These are phyloP conservation scores for Buceros bicornis DNA, from an alignment of 2,797 vertebrate species.

Conservation along the genomic window DNA sequence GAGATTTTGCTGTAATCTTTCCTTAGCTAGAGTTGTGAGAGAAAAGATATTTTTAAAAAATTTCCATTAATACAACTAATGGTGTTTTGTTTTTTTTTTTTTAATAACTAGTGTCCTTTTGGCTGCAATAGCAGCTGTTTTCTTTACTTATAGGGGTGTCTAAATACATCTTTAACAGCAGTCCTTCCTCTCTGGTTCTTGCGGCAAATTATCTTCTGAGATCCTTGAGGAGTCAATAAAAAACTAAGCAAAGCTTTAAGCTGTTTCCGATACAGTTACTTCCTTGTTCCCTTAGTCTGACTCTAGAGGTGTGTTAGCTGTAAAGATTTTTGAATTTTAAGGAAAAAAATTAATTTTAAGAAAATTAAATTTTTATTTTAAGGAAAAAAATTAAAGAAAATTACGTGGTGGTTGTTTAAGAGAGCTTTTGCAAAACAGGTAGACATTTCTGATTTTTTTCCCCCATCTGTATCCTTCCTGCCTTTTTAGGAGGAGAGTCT, in stretches of 20 bases:
- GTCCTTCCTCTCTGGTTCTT: not conserved
- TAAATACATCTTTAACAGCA: not conserved
- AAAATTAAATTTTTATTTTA: too few relatives aligned
- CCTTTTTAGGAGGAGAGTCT: constrained; percentile 88
- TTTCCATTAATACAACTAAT: not conserved
- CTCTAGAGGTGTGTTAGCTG: not conserved
- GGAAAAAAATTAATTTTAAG: too few relatives aligned
- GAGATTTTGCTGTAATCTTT: not conserved
- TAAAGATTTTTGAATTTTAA: not conserved
- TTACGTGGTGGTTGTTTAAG: not conserved
- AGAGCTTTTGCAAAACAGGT: not conserved
- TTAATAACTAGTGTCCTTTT: not conserved
- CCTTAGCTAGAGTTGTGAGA: not conserved
- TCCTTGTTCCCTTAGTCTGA: not conserved
- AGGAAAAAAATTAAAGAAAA: too few relatives aligned
- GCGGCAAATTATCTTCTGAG: not conserved
- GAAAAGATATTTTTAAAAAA: not conserved
- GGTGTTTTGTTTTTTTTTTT: too few relatives aligned
- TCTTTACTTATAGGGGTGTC: not conserved
- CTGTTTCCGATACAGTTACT: not conserved
- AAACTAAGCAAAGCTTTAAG: not conserved
- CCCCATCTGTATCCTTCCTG: not conserved
- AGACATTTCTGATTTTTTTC: not conserved
- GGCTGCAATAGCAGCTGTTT: not conserved
- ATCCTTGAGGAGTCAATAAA: not conserved